Evolutionary conservation across 30 jellyfish, hydroid and myxozoan species (phyloP).

Genomic region (Phacellophora camtschatica): DNA sequence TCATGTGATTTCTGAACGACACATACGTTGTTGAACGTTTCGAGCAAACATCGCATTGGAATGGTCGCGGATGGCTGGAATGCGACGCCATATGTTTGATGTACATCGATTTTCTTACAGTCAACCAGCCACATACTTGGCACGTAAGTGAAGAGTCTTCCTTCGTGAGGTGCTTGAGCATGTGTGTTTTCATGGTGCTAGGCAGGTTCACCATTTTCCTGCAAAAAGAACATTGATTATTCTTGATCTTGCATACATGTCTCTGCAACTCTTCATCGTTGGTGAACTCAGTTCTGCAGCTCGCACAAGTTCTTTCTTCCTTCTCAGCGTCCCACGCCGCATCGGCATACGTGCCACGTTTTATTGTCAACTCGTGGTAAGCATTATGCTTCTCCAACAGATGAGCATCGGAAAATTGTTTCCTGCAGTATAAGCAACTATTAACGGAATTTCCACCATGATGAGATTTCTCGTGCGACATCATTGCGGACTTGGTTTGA

Average conservation of each 20-base stretch:
- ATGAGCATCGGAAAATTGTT: background rate
- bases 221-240: conserved; percentile 11
- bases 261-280: background rate
- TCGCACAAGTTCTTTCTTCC: conserved; percentile 1
- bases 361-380: background rate
- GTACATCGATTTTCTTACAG: background rate
- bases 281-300: conserved; percentile 4
- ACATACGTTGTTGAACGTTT: background rate
- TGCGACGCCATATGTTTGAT: conserved; percentile 19
- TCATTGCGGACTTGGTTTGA: background rate
- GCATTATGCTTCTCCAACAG: background rate
- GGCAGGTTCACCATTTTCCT: background rate
- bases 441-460: no score
- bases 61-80: conserved; percentile 20
- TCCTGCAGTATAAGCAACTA: background rate
- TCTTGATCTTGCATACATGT: background rate
- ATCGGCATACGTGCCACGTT: no score
- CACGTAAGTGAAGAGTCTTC: background rate
- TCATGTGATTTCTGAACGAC: background rate
- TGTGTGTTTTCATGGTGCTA: background rate
- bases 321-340: conserved; percentile 1
- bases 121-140: background rate
- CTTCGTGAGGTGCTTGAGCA: background rate
- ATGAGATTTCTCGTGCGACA: background rate
- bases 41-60: background rate